Conservation (phyloP, 1,140 invertebrate species). For the Diorhabda elongata region DNA sequence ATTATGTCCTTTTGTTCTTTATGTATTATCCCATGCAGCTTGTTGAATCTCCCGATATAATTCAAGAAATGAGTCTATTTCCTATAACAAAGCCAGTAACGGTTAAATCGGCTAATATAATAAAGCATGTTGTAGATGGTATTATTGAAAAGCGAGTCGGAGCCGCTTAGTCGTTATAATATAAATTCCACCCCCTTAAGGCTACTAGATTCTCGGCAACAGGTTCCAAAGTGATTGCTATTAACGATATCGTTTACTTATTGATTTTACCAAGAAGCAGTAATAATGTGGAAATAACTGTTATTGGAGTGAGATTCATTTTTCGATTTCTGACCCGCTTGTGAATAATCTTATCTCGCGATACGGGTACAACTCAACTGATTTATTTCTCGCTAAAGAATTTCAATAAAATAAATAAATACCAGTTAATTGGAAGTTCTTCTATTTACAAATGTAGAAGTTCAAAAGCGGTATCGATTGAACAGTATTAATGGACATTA, state of each 20-base stretch:
- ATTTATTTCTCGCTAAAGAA: too few relatives aligned
- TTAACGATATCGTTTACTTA: conserved; percentile 17
- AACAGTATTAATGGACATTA: too few relatives aligned
- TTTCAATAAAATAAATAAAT: too few relatives aligned
- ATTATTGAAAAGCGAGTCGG: conserved; percentile 13
- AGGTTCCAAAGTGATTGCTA: conserved; percentile 12
- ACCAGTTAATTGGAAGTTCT: too few relatives aligned
- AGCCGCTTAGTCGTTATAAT: conserved; percentile 4
- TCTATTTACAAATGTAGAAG: too few relatives aligned
- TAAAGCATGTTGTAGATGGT: not conserved
- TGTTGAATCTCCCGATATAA: not conserved
- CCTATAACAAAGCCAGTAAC: conserved; percentile 7
- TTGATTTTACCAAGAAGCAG: conserved; percentile 14
- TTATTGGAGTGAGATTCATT: conserved; percentile 15
- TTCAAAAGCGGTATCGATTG: too few relatives aligned
- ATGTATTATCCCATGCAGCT: not conserved
- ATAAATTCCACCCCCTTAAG: conserved; percentile 18
- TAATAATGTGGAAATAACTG: conserved; percentile 16
- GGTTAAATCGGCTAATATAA: conserved; percentile 6
- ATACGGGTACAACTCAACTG: not conserved
- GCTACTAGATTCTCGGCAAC: conserved; percentile 12
- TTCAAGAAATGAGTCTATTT: not conserved
- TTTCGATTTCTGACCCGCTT: conserved; percentile 6
- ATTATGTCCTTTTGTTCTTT: too few relatives aligned
- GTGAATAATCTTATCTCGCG: not conserved